A percentile compares a stretch with the other conserved stretches of the same genome.
phyloP scores from a whole-genome alignment of 2,888 invertebrate genomes.

The Tillus elongatus region DNA sequence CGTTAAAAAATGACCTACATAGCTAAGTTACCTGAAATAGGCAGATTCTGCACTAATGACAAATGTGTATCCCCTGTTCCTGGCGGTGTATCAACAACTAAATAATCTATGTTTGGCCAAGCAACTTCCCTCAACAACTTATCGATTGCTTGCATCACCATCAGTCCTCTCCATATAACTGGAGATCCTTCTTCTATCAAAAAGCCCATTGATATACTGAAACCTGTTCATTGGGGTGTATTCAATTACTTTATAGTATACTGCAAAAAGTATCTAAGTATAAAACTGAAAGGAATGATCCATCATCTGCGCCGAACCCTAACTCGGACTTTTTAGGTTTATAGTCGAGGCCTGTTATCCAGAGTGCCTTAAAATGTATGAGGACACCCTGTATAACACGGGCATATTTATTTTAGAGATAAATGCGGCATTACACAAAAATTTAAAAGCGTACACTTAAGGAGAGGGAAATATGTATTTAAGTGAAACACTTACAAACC shows the following conservation, averaged over 20 bases:
- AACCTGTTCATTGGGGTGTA: slow-evolving; percentile 20
- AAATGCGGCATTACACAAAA: too few species aligned
- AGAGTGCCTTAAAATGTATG: too few species aligned
- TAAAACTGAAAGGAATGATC: too few species aligned
- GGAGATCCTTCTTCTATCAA: slow-evolving; percentile 76
- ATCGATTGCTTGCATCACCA: slow-evolving; percentile 93
- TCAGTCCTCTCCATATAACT: slow-evolving; percentile 89
- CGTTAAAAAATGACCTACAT: slow-evolving; percentile 1
- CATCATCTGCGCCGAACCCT: too few species aligned
- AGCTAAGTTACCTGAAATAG: slow-evolving; percentile 57
- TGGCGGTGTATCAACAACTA: slow-evolving; percentile 91
- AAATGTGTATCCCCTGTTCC: slow-evolving; percentile 95
- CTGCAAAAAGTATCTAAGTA: slow-evolving; percentile 1
- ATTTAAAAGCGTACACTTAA: too few species aligned
- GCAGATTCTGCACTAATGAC: slow-evolving; percentile 81
- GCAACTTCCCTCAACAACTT: slow-evolving; percentile 74
- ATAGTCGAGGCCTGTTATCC: too few species aligned
- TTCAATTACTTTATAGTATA: background rate
- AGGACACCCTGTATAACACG: too few species aligned
- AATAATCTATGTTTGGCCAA: slow-evolving; percentile 81
- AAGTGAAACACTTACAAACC: too few species aligned
- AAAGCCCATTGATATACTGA: slow-evolving; percentile 92
- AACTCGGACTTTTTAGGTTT: too few species aligned
- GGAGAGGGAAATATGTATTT: too few species aligned
- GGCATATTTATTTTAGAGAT: too few species aligned